A percentile compares a stretch with the other conserved stretches of the same genome.
phyloP scores from a whole-genome alignment of 2,113 vertebrate species.

The Calidris pugnax region DNA sequence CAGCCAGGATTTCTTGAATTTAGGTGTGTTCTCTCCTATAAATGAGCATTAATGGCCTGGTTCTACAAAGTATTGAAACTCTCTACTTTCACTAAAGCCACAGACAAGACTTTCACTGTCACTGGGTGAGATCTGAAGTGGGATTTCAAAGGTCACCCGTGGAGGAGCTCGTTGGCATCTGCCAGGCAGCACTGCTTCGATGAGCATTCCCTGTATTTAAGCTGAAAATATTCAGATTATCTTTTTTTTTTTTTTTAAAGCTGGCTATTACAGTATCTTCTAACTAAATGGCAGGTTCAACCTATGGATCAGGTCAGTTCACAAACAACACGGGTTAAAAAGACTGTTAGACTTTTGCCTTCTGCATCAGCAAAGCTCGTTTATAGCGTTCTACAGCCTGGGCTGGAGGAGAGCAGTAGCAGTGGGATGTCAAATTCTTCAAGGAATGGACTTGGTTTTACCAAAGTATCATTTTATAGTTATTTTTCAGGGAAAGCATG shows the following conservation, averaged over 20 bases:
- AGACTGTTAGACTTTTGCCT: not conserved
- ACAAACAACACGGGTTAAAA: not conserved
- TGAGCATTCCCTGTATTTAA: not conserved
- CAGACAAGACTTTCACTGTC: not conserved
- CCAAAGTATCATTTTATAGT: not conserved
- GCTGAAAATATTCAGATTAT: not conserved
- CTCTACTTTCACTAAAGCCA: not conserved
- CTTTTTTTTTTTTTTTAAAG: too few relatives aligned
- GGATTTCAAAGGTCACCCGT: not conserved
- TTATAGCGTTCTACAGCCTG: not conserved
- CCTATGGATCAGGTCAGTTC: not conserved
- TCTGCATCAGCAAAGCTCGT: not conserved
- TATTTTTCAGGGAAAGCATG: not conserved
- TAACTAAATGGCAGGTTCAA: not conserved
- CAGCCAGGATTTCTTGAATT: not conserved
- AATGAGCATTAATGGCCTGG: not conserved
- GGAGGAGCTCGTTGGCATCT: not conserved
- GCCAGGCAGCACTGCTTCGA: not conserved
- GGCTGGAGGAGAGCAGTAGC: not conserved
- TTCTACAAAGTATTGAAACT: not conserved
- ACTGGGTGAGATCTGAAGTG: not conserved
- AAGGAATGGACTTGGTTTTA: not conserved
- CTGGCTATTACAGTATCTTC: too few relatives aligned
- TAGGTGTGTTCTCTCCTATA: fast-evolving
- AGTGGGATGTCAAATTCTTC: not conserved